A percentile compares a stretch with the other conserved stretches of the same genome.
Conservation (phyloP, 2,113 vertebrate species). For the Macroglossus sobrinus region DNA sequence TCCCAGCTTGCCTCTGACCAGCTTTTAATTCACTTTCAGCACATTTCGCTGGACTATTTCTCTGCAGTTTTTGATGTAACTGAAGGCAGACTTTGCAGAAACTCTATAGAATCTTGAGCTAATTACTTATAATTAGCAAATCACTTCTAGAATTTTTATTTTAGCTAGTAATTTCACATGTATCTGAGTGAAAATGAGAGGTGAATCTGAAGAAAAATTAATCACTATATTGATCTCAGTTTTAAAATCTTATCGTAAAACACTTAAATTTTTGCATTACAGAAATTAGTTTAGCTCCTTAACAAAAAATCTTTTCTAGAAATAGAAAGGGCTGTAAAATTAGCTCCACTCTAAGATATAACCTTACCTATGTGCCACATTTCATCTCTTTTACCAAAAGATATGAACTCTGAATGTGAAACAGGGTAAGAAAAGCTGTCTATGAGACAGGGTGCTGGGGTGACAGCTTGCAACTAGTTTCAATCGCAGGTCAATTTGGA, state of each 20-base stretch:
- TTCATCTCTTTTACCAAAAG: constrained; percentile 82
- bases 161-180: neutral
- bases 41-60: neutral
- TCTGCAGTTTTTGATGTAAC: neutral
- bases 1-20: neutral
- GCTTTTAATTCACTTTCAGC: neutral
- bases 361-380: constrained; percentile 78
- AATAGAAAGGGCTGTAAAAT: constrained; percentile 67
- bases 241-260: neutral
- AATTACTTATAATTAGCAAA: neutral
- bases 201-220: neutral
- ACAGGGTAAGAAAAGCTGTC: constrained; percentile 82
- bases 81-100: neutral
- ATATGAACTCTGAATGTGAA: constrained; percentile 78
- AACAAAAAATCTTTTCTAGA: constrained; percentile 59
- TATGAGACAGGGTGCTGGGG: constrained; percentile 61
- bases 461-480: constrained; percentile 81
- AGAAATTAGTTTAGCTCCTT: constrained; percentile 44
- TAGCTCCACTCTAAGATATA: constrained; percentile 78
- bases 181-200: neutral
- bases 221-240: neutral
- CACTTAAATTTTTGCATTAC: constrained; percentile 3
- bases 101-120: neutral
- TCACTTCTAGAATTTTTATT: neutral
- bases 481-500: neutral